A percentile compares a stretch with the other conserved stretches of the same genome.
phyloP scores from a whole-genome alignment of 2,113 vertebrate species.

The Turnix velox region DNA sequence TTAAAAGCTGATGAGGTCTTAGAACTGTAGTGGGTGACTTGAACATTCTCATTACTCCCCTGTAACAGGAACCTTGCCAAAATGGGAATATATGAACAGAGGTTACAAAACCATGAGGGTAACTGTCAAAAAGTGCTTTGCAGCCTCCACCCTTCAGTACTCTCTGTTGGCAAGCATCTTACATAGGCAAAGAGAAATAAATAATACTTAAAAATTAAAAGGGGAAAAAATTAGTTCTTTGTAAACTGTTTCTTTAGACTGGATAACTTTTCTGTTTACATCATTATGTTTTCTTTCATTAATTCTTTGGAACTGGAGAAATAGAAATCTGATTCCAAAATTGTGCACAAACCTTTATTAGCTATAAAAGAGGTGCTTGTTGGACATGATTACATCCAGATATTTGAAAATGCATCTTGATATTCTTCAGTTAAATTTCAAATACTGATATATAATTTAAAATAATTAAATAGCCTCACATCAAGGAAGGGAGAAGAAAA shows the following conservation, averaged over 20 bases:
- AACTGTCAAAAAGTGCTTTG: background rate
- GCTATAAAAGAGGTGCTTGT: background rate
- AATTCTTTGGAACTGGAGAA: background rate
- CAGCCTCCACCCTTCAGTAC: background rate
- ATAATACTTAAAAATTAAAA: background rate
- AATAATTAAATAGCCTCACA: background rate
- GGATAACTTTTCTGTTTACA: background rate
- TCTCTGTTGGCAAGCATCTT: background rate
- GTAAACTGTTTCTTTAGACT: background rate
- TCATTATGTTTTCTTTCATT: background rate
- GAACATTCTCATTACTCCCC: background rate
- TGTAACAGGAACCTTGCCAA: background rate
- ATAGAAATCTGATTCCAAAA: background rate
- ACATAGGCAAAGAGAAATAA: background rate
- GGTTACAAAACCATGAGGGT: background rate
- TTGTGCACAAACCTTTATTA: background rate
- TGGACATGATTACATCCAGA: background rate
- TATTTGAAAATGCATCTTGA: background rate
- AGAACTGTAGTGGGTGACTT: background rate
- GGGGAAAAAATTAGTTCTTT: background rate
- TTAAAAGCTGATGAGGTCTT: background rate
- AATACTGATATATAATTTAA: background rate
- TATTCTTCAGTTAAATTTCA: background rate
- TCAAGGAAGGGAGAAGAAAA: background rate
- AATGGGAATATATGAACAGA: background rate